phyloP scores from a whole-genome alignment of 1,140 invertebrate genomes.

The Paraescarpia echinospica region DNA sequence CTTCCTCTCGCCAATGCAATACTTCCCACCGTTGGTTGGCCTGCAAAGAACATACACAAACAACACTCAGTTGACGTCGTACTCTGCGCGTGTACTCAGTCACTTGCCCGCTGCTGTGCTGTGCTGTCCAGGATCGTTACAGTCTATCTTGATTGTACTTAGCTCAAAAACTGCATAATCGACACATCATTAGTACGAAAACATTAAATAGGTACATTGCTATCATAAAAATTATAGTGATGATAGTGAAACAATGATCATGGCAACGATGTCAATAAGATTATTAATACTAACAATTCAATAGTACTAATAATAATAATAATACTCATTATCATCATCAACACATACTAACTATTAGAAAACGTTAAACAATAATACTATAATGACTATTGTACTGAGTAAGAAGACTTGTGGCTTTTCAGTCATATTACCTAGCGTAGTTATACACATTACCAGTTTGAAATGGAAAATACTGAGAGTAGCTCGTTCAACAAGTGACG shows the following conservation, averaged over 20 bases:
- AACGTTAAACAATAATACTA: no score
- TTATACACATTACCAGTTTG: neutral
- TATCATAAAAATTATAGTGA: no score
- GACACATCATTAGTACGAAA: no score
- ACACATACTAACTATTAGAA: no score
- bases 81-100: neutral
- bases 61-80: neutral
- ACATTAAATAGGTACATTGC: no score
- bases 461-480: neutral
- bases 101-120: neutral
- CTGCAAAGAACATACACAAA: slow-evolving; percentile 37
- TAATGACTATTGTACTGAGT: no score
- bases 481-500: neutral
- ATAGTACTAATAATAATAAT: no score
- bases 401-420: no score
- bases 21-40: slow-evolving; percentile 65
- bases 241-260: no score
- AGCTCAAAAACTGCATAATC: neutral
- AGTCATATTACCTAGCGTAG: no score
- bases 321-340: no score
- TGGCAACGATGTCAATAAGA: neutral
- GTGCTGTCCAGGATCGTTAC: neutral
- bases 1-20: slow-evolving; percentile 77
- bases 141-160: neutral
- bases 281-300: neutral